These are phyloP conservation scores for Mesaphorura yosii DNA, from an alignment of 1,140 invertebrate species.

Conservation along the genomic window DNA sequence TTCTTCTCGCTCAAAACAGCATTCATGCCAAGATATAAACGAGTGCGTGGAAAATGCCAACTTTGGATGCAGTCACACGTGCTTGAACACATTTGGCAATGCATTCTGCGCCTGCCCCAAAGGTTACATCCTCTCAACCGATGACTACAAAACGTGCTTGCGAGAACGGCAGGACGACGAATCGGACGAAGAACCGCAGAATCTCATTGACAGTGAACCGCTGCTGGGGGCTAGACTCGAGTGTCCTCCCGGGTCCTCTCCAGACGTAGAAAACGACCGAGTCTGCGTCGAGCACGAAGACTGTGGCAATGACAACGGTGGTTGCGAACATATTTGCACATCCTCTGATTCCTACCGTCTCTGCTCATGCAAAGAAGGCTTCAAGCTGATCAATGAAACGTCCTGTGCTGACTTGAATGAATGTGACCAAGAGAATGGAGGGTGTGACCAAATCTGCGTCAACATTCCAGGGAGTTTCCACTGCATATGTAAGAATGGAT, in stretches of 20 bases:
- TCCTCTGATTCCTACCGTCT: constrained; percentile 28
- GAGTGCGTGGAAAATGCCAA: constrained; percentile 32
- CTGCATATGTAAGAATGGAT: constrained; percentile 46
- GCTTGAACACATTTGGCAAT: constrained; percentile 60
- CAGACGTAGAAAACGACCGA: constrained; percentile 18
- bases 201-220: constrained; percentile 20
- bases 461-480: constrained; percentile 39
- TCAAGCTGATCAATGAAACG: constrained; percentile 37
- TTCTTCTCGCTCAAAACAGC: constrained; percentile 6
- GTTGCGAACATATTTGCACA: constrained; percentile 43
- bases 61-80: constrained; percentile 41
- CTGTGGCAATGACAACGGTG: constrained; percentile 37
- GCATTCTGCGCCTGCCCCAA: constrained; percentile 65
- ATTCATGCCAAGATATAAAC: constrained; percentile 36
- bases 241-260: constrained; percentile 29
- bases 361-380: constrained; percentile 37
- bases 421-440: constrained; percentile 43
- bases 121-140: constrained; percentile 41
- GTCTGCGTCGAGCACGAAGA: constrained; percentile 35
- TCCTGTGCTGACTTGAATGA: constrained; percentile 46
- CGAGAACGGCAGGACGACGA: constrained; percentile 23
- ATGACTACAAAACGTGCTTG: constrained; percentile 44
- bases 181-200: constrained; percentile 9
- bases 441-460: constrained; percentile 43
- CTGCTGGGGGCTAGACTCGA: neutral